Evolutionary conservation across 2,797 vertebrate species (phyloP).

Genomic region (Austrolebias charrua): DNA sequence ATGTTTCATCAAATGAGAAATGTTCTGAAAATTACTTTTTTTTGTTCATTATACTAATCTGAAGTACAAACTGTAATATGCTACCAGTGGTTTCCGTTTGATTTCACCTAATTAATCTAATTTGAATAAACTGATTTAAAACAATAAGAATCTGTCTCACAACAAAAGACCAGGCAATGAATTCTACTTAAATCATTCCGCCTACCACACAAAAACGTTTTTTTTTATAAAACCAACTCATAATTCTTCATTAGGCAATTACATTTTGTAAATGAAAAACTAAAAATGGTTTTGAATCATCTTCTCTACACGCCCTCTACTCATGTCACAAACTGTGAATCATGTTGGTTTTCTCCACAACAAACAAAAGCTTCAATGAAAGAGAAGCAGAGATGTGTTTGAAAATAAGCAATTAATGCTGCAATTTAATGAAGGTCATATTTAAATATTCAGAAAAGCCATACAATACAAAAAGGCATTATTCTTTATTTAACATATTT

Average conservation of each 20-base stretch:
- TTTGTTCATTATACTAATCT: no score
- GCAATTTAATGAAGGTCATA: background rate
- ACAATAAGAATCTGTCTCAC: background rate
- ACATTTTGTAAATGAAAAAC: background rate
- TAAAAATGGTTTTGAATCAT: background rate
- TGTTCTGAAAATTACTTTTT: no score
- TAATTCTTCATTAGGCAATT: background rate
- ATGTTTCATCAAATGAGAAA: no score
- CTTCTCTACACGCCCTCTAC: no score
- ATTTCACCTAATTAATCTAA: background rate
- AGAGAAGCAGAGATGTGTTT: conserved; percentile 6
- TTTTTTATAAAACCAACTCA: background rate
- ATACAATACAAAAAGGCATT: conserved; percentile 55
- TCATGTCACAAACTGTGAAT: no score
- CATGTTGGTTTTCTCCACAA: background rate
- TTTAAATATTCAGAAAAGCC: conserved; percentile 6
- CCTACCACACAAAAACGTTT: background rate
- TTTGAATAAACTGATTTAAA: background rate
- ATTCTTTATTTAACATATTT: conserved; percentile 77
- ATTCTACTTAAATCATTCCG: background rate
- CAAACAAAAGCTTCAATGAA: conserved; percentile 4
- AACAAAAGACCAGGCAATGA: background rate
- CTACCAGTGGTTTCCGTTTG: background rate
- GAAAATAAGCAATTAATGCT: conserved; percentile 20
- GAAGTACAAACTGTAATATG: background rate